Evolutionary conservation across 2,113 vertebrate species (phyloP), one percentile per base, ranked within the genome.

Genomic region (Zosterops japonicus): DNA sequence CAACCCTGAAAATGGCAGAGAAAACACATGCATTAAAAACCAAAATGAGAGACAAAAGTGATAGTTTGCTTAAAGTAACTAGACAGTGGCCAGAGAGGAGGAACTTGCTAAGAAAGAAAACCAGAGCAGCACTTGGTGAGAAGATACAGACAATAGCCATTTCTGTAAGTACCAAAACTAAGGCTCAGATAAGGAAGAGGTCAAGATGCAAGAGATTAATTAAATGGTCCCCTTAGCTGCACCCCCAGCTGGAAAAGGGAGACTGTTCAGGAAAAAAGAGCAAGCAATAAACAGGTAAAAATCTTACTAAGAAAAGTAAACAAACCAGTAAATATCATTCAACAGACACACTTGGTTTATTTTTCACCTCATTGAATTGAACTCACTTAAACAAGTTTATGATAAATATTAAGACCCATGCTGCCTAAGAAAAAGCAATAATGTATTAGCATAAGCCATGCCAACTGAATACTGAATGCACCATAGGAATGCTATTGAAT

Each of bases 371-470:
- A 35, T 21, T 92, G 72, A 83, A 70, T 22, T 57, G 50, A 92
- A 36, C 20, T 69, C 50, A 33, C 41, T 95, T 53, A 23, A 87
- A 78, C 24, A 71, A 84, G 68, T 82, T 82, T 31, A 70, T 71
- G 53, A 65, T 41, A 87, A 91, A 71, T 68, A 78, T 35, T 79
- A 92, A 91, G 61, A 60, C 17, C 31, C 49, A 53, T 79, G 67
- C 49, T 79, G 83, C 46, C 49, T 65, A 93, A 91, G 87, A 87
- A 95, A 95, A 94, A 89, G n/a, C 36, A 89, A 61, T 35, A 93
- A 82, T 76, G 22, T 72, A 72, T 79, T 79, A 87, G 76, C 21
- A 79, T 65, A 84, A 93, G 8, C 53, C 29, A 39, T 57, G 78
- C 78, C 81, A 82, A 65, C 33, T 82, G 46, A 87, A 79, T 57